Evolutionary conservation across 2,797 vertebrate species (phyloP), one percentile per base, ranked within the genome.

Genomic region (Diplodus puntazzo): DNA sequence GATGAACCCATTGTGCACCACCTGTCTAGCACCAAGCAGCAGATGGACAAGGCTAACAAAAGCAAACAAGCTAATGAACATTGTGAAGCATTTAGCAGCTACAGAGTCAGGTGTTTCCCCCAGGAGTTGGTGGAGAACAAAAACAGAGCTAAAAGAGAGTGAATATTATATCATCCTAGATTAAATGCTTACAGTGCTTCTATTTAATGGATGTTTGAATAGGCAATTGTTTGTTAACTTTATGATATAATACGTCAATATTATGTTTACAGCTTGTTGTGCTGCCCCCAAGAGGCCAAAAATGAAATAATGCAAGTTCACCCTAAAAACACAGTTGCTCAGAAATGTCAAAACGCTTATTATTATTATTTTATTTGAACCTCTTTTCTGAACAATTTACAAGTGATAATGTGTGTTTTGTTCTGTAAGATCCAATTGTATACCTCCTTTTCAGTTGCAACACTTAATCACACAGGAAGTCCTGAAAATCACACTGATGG

Each of bases 71-170:
- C 60, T 5, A 4, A 23, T 49, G 21, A 25, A 30, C 16, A 18
- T 3, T 27, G 23, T 30, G 23, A 1, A 48, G 13, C 42, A 58
- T 30, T 58, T 58, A 58, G 11, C 30, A 11, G 17, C 9, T 39
- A 20, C 34, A n/a, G 18, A 58, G 17, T 30, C 30, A 34, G 30
- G n/a, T n/a, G 12, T 12, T n/a, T n/a, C 20, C 6, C 2, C 13
- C 50, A 52, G 54, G 54, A 62, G 21, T 25, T 25, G 42, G 60
- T 27, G 43, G 43, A 63, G 61, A 63, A 16, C 45, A 64, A 64
- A 63, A 64, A 45, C 23, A 30, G 61, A 48, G 45, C 45, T 18
- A 34, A 30, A 20, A 39, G 53, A 55, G 39, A 46, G 14, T 11
- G n/a, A 46, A 42, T 30, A 42, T 42, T 13, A 3, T 17, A 53